Conservation (phyloP, 1,140 invertebrate species). For the Drosophila burlai region DNA sequence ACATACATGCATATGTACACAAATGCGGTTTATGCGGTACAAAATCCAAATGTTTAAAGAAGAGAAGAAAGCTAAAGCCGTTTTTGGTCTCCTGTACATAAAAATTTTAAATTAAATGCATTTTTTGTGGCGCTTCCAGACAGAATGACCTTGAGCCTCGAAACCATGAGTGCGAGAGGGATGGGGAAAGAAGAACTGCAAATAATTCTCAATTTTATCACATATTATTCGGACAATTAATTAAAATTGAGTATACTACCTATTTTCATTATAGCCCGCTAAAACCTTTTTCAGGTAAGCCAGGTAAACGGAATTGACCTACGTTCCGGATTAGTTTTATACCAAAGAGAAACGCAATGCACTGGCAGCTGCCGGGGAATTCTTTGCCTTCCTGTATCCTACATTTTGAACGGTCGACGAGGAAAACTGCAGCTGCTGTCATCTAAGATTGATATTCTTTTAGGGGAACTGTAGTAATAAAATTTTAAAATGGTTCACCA, state of each 20-base stretch:
- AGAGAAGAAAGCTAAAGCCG: too few species aligned
- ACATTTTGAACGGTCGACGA: constrained; percentile 17
- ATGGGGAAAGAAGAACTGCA: too few species aligned
- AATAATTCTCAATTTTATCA: too few species aligned
- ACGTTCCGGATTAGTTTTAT: constrained; percentile 35
- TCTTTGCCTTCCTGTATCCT: constrained; percentile 41
- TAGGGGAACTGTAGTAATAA: neutral
- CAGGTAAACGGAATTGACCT: constrained; percentile 23
- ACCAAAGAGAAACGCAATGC: constrained; percentile 4
- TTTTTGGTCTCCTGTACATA: too few species aligned
- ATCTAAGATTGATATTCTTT: neutral
- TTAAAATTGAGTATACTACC: constrained; percentile 13
- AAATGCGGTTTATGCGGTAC: too few species aligned
- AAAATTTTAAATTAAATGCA: neutral
- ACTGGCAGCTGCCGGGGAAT: constrained; percentile 40
- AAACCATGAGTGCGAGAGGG: neutral
- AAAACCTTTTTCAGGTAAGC: constrained; percentile 29
- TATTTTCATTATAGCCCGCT: neutral
- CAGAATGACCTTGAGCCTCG: neutral
- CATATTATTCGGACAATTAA: constrained; percentile 16
- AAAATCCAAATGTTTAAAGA: too few species aligned
- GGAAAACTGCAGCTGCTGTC: constrained; percentile 19
- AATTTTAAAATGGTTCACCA: neutral
- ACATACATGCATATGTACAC: too few species aligned
- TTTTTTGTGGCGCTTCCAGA: neutral